Conservation (phyloP, 1,140 invertebrate genomes). For the Vanessa tameamea region DNA sequence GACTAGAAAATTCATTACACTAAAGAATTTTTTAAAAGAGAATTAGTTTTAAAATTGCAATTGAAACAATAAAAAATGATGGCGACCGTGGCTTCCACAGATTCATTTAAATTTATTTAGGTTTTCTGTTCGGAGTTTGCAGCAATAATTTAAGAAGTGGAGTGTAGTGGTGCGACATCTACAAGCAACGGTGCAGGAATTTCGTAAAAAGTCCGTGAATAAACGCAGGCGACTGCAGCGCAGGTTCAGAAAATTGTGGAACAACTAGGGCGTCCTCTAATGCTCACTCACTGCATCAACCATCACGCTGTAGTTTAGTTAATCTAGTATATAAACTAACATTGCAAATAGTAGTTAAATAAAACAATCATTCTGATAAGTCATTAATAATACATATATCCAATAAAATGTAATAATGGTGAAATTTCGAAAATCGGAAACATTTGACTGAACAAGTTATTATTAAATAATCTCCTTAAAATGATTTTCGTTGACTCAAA, state of each 20-base stretch:
- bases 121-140: slow-evolving; percentile 6
- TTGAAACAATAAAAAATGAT: slow-evolving; percentile 8
- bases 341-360: too few relatives aligned
- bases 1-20: slow-evolving; percentile 4
- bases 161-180: slow-evolving; percentile 7
- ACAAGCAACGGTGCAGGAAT: background rate
- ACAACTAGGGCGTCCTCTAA: slow-evolving; percentile 9
- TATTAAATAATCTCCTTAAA: too few relatives aligned
- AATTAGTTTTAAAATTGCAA: slow-evolving; percentile 7
- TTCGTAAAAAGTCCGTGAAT: slow-evolving; percentile 5
- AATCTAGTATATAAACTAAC: background rate
- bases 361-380: too few relatives aligned
- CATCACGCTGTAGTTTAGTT: background rate
- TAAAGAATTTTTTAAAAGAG: slow-evolving; percentile 2
- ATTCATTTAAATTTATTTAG: slow-evolving; percentile 10
- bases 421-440: too few relatives aligned
- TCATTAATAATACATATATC: too few relatives aligned
- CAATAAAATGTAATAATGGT: too few relatives aligned
- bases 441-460: too few relatives aligned
- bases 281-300: slow-evolving; percentile 5
- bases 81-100: background rate
- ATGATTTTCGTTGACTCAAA: too few relatives aligned
- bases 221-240: slow-evolving; percentile 5
- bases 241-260: slow-evolving; percentile 14
- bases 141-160: slow-evolving; percentile 13